Conservation (phyloP, 2,888 invertebrate species). For the Harpalus rubripes region DNA sequence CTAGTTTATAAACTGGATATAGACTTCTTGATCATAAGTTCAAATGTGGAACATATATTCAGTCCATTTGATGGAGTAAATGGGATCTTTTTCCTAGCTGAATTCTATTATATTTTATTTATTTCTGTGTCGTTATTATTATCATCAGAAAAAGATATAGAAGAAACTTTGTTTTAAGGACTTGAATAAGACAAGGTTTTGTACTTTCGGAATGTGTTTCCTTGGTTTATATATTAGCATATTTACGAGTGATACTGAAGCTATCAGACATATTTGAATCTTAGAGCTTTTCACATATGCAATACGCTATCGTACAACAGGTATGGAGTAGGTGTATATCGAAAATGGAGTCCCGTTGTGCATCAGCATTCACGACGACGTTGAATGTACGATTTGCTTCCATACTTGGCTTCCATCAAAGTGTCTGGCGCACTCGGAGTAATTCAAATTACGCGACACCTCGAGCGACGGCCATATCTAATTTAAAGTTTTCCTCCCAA, state of each 20-base stretch:
- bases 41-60: too few relatives aligned
- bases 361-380: too few relatives aligned
- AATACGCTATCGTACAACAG: not conserved
- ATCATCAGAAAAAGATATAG: too few relatives aligned
- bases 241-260: not conserved
- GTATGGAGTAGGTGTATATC: not conserved
- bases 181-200: not conserved
- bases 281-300: not conserved
- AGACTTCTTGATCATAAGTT: too few relatives aligned
- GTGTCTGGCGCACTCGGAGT: slow-evolving; percentile 9
- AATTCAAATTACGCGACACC: slow-evolving; percentile 55
- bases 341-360: too few relatives aligned
- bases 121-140: too few relatives aligned
- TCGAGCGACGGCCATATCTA: slow-evolving; percentile 33
- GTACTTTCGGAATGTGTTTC: not conserved
- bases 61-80: too few relatives aligned
- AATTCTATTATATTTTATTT: too few relatives aligned
- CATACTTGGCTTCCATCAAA: not conserved
- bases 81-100: too few relatives aligned
- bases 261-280: not conserved
- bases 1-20: too few relatives aligned
- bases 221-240: not conserved
- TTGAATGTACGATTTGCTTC: too few relatives aligned
- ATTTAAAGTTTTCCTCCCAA: slow-evolving; percentile 56
- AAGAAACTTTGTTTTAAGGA: not conserved